Base-by-base conservation (phyloP, 1,140 invertebrate genomes). In the Probaryconus sp. region DNA sequence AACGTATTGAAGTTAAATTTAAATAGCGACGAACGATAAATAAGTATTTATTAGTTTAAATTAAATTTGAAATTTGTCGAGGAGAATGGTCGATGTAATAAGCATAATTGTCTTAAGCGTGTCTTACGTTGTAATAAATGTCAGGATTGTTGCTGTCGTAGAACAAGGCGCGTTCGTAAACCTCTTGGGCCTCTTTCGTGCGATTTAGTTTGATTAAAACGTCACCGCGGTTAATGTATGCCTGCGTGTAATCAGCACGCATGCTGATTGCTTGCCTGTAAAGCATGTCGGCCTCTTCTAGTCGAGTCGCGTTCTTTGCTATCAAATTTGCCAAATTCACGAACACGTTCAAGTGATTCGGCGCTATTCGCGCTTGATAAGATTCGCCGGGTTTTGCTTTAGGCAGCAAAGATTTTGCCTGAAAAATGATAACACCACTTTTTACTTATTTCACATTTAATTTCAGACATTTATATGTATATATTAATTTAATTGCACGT, bases 161-260 rank as follows among this genome's bases (percentile, higher is more conserved):
- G 72, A 96, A 92, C 13, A 98, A 86, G 0, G 97, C 97, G 82
- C 94, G 90, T 83, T 98, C 95, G 82, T 98, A 99, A 14, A 98
- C 96, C 82, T 97, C 94, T 84, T 97, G 94, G 0, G 97, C 97
- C 86, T 98, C 97, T 80, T 96, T 94, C 2, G 96, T 97, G 65
- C 96, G 92, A 88, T 97, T 97, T 78, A 98, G 89, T 89, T 98
- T 98, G 80, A 99, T 95, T 33, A 98, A 90, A 83, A 99, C 95
- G 88, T 98, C 97, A 0, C 97, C 97, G 43, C 97, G 91, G 88
- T 98, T 98, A 72, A 98, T 98, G 81, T 98, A 98, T 3, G 97
- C 97, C 85, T 98, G 95, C 0, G 97, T 97, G 85, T 98, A 99
- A 89, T 99, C 97, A 7, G 96, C 93, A 70, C 97, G 89, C 97